Evolutionary conservation across 2,113 vertebrate species (phyloP), one percentile per base, ranked within the genome.

Genomic region (Lepus americanus): DNA sequence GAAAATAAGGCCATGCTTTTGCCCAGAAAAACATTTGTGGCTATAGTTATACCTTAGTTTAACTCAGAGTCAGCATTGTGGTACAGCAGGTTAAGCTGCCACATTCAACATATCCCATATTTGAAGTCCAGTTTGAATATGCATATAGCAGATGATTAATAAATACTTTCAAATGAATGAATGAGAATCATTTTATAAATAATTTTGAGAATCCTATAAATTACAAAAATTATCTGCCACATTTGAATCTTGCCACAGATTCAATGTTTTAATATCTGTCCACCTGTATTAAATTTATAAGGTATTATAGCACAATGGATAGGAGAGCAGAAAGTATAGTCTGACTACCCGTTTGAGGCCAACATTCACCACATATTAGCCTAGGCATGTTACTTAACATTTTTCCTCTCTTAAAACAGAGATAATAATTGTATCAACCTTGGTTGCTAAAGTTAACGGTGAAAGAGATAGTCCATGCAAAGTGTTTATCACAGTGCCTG

Each of bases 121-220:
- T 59, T 14, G 14, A 59, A 14, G 4, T 59, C 55, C 55, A 59
- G 55, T 59, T 19, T 59, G 55, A 14, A 59, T 59, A 86, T 31
- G 55, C 22, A 86, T 16, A 74, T 19, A 70, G 64, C 76, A 87
- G 51, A 55, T 70, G 44, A 76, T 80, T 89, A 55, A 44, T 14
- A 66, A 84, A 33, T 39, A 77, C 20, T 81, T 93, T 96, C n/a
- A 84, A 94, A 63, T 61, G 4, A 79, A 94, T 27, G 11, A 17
- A 44, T 53, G 44, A 78, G 39, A 69, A 55, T 63, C 39, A 69
- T 63, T 90, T 94, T 49, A 95, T 82, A 88, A 66, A 83, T 83
- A 70, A 81, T 39, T 33, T 88, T 69, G 94, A 27, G 61, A 88
- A 55, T 89, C 16, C 72, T 78, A 87, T 67, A 85, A 74, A 77